Evolutionary conservation across 2,113 vertebrate species (phyloP), one percentile per base, ranked within the genome.

Genomic region (Carettochelys insculpta): DNA sequence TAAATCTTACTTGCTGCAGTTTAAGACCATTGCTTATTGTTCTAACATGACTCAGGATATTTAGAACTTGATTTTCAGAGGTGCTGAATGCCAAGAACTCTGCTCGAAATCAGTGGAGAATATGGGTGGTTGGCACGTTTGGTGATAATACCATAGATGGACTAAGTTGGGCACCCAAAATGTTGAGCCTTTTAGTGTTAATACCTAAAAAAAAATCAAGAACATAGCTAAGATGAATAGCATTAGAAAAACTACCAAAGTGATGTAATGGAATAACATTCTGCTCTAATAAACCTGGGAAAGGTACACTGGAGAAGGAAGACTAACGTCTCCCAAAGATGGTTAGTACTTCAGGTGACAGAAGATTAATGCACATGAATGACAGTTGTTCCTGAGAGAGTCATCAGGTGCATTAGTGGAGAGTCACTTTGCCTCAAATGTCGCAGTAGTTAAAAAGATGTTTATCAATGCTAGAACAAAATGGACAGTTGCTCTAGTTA

Each of bases 401-500:
- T 50, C 92, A 86, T 92, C 73, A 68, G 38, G 48, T 22, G 19
- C 50, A 92, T 53, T 75, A 85, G 56, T 61, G 90, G 86, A 87
- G 92, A 95, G 90, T 90, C 87, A 93, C 79, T 87, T 79, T 92
- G 86, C 79, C 52, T 92, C 77, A 87, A 84, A 54, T 90, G 86
- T 65, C 41, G 11, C 73, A 56, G 17, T 77, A 76, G 68, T 77
- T 94, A 90, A 90, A 84, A 88, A 95, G 87, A 77, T 86, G 75
- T 94, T 94, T 50, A 77, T 53, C 84, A 94, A 94, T 86, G 91
- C 94, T 88, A 84, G 93, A 95, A 91, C 88, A 90, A 88, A 89
- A 53, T 95, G 92, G 94, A 93, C 94, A 95, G 29, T 87, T 82
- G 90, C 89, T 82, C 56, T 84, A 96, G 95, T 95, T 95, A 86